Evolutionary conservation across 2,797 vertebrate species (phyloP).

Genomic region (Petrocephalus schoutedeni): DNA sequence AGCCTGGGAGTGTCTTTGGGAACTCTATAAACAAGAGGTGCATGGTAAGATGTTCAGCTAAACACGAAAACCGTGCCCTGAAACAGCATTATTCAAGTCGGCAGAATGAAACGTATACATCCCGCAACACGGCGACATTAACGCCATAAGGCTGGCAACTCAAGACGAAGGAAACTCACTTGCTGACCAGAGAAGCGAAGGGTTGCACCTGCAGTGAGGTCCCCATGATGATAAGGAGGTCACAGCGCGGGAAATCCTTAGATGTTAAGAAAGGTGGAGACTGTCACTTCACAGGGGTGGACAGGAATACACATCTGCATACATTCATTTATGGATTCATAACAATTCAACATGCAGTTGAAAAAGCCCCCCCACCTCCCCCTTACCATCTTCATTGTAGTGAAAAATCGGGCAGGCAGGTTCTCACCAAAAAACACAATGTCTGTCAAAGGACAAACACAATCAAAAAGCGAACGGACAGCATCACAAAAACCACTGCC

Average conservation of each 20-base stretch:
- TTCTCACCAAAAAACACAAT: constrained; percentile 89
- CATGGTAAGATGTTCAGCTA: neutral
- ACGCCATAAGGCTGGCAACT: neutral
- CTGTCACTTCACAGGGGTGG: neutral
- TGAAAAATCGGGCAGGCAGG: constrained; percentile 79
- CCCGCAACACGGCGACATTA: neutral
- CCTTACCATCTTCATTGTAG: constrained; percentile 75
- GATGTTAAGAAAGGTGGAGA: neutral
- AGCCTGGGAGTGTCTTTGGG: constrained; percentile 76
- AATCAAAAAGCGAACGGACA: neutral
- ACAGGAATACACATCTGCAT: neutral
- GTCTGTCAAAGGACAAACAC: constrained; percentile 54
- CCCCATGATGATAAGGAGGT: constrained; percentile 85
- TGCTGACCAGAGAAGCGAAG: constrained; percentile 79
- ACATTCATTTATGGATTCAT: neutral
- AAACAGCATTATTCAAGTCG: neutral
- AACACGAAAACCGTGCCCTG: neutral
- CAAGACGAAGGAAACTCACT: constrained; percentile 54
- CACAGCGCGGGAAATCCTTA: constrained; percentile 79
- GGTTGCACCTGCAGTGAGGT: constrained; percentile 88
- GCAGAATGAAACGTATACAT: neutral
- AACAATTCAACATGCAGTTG: neutral
- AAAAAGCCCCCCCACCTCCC: neutral
- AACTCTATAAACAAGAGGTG: constrained; percentile 56
- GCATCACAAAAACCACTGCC: neutral